phyloP scores from a whole-genome alignment of 2,113 vertebrate species.

The Neotoma lepida region DNA sequence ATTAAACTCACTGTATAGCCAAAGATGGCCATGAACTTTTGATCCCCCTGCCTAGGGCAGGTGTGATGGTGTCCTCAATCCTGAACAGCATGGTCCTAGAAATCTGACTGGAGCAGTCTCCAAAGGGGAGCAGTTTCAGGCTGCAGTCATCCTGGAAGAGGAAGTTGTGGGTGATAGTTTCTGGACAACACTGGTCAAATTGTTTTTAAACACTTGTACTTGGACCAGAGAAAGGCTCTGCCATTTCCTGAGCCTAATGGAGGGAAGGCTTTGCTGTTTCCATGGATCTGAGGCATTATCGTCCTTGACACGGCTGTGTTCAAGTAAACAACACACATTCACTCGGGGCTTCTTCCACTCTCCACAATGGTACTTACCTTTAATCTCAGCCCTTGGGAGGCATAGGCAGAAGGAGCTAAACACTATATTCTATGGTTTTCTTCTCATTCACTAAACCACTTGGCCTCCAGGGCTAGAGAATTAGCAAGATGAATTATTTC shows the following conservation, averaged over 20 bases:
- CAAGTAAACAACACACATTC: neutral
- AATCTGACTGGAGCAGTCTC: neutral
- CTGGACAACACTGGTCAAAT: neutral
- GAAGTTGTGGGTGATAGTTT: neutral
- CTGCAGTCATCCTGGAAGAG: neutral
- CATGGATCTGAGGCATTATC: neutral
- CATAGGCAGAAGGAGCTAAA: neutral
- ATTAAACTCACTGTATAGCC: neutral
- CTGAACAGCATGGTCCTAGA: neutral
- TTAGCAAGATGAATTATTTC: neutral
- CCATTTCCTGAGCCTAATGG: neutral
- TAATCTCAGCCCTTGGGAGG: neutral
- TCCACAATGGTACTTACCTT: no score
- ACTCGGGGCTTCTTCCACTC: no score
- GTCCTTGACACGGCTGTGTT: neutral
- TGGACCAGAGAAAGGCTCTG: neutral
- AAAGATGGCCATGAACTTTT: neutral
- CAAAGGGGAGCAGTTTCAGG: neutral
- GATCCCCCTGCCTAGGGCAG: neutral
- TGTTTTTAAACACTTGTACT: neutral
- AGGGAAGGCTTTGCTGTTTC: no score
- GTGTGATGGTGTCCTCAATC: neutral
- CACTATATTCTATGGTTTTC: neutral
- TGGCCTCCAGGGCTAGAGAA: conserved; percentile 7
- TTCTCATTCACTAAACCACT: neutral